Evolutionary conservation across 2,888 invertebrate genomes (phyloP).

Genomic region (Tinea trinotella): DNA sequence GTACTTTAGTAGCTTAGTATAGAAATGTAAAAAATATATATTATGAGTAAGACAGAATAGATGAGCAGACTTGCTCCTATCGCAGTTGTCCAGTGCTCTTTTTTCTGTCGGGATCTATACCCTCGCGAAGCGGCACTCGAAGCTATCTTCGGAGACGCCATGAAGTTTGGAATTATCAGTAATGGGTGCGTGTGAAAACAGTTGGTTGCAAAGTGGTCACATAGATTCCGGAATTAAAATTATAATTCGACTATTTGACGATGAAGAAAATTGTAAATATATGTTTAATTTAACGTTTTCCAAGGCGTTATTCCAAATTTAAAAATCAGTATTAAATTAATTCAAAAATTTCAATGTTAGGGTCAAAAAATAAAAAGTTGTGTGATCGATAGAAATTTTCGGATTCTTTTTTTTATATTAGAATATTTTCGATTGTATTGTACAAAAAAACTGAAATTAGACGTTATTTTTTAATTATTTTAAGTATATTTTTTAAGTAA

Average conservation of each 20-base stretch:
- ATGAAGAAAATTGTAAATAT: not conserved
- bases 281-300: conserved; percentile 36
- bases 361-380: conserved; percentile 70
- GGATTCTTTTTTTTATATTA: not conserved
- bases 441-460: not conserved
- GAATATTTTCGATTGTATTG: not conserved
- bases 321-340: conserved; percentile 71
- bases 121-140: too few species aligned
- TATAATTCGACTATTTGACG: not conserved
- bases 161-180: too few species aligned
- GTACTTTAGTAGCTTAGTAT: too few species aligned
- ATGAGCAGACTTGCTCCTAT: too few species aligned
- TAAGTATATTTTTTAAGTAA: conserved; percentile 24
- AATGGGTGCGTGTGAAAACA: conserved; percentile 34
- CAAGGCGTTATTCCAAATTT: conserved; percentile 64
- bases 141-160: too few species aligned
- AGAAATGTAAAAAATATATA: too few species aligned
- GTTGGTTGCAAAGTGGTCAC: conserved; percentile 69
- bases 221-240: conserved; percentile 23
- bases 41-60: too few species aligned
- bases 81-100: too few species aligned
- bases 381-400: conserved; percentile 64
- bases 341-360: conserved; percentile 67
- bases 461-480: conserved; percentile 21
- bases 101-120: too few species aligned